Percentiles rank a stretch among this genome's conserved stretches.
Conservation (phyloP, 2,797 vertebrate species). For the Sebastolobus alascanus region DNA sequence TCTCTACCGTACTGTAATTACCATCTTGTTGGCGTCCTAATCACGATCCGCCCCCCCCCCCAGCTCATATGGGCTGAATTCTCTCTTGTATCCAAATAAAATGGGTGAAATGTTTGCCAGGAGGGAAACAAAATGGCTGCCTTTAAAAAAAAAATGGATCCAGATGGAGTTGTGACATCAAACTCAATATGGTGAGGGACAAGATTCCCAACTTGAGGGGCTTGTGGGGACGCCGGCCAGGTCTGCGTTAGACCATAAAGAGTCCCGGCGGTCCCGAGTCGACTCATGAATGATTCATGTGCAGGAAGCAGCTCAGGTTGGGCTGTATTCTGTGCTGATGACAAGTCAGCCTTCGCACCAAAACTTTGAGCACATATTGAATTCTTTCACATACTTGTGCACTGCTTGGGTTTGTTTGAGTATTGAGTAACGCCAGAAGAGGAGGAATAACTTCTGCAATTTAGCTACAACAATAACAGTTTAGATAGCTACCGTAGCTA, state of each 20-base stretch:
- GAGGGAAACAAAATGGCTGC: conserved; percentile 56
- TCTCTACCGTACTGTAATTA: conserved; percentile 11
- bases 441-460: not conserved
- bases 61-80: conserved; percentile 10
- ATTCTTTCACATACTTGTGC: not conserved
- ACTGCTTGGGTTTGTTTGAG: not conserved
- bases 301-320: conserved; percentile 45
- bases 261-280: conserved; percentile 44
- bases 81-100: conserved; percentile 33
- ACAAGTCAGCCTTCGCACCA: conserved; percentile 34
- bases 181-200: conserved; percentile 71
- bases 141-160: conserved; percentile 58
- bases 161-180: conserved; percentile 77
- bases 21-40: conserved; percentile 6
- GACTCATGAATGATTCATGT: conserved; percentile 65
- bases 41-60: not conserved
- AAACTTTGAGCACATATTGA: conserved; percentile 15
- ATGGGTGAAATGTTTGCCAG: conserved; percentile 55
- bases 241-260: conserved; percentile 64
- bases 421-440: not conserved
- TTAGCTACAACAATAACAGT: not conserved
- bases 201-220: conserved; percentile 60
- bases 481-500: not conserved
- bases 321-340: conserved; percentile 22
- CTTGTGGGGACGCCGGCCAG: conserved; percentile 57